Evolutionary conservation across 1,140 invertebrate genomes (phyloP), one percentile per base, ranked within the genome.

Genomic region (Episyrphus balteatus): DNA sequence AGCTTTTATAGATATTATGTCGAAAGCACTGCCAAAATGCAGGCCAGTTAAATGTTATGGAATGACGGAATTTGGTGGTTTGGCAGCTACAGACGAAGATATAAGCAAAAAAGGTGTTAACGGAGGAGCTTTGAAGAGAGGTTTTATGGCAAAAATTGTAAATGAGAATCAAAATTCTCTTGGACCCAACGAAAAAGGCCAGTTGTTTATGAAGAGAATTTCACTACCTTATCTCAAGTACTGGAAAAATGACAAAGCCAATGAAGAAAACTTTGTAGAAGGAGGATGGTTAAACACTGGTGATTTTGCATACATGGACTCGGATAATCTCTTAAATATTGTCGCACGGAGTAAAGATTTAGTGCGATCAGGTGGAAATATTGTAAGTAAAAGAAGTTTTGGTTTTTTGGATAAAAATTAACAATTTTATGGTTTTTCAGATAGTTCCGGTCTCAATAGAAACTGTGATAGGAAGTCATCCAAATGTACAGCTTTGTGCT

Each of bases 221-320:
- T 42, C 36, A 1, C 12, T 44, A 12, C 42, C 42, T 5, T 48
- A 38, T 14, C 15, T 26, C 12, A 34, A 34, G 18, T 48, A 48
- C 17, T n/a, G 14, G 6, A 39, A 38, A 18, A 48, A 44, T 11
- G 47, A 44, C 19, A 44, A 42, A 26, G 21, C 21, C 21, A 26
- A 26, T 12, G 26, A 18, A 3, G 17, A 30, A 17, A 37, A 30
- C 15, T 48, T 44, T 14, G 17, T 43, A 30, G 33, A 17, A 7
- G 42, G 38, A n/a, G 47, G 47, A 10, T 43, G 43, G 5, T 37
- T 48, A 9, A 17, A 37, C 7, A 48, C 33, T n/a, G 47, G 47
- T 1, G 47, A 48, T n/a, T 48, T 37, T 39, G 47, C 41, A 8
- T 48, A 12, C 13, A 32, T 48, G 34, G 42, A 48, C 39, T 41